These are phyloP conservation scores for Accipiter cooperii DNA, from an alignment of 2,113 vertebrate genomes.

Conservation along the genomic window DNA sequence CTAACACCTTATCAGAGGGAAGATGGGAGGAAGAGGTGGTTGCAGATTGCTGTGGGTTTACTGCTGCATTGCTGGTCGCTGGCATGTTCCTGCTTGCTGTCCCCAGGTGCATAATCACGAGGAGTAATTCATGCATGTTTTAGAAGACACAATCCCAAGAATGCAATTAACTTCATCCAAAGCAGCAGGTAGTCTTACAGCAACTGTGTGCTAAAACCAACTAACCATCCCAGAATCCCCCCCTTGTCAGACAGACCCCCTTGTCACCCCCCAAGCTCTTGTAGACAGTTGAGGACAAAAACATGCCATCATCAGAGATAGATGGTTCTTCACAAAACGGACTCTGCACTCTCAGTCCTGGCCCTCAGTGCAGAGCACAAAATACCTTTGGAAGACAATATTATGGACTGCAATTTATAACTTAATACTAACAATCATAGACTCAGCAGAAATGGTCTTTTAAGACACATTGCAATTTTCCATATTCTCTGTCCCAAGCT, in stretches of 20 bases:
- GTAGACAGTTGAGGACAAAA: not conserved
- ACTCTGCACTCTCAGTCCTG: not conserved
- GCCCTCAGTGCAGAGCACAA: not conserved
- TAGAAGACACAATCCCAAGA: not conserved
- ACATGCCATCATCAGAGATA: not conserved
- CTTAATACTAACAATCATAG: not conserved
- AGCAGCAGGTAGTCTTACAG: not conserved
- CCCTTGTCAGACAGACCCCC: no score
- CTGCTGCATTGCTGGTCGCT: not conserved
- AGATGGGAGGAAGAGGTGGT: not conserved
- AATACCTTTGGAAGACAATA: not conserved
- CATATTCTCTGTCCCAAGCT: not conserved
- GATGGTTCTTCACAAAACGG: not conserved
- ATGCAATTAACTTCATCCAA: not conserved
- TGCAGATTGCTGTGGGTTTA: not conserved
- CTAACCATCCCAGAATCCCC: not conserved
- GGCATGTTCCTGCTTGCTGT: not conserved
- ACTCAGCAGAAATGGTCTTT: not conserved
- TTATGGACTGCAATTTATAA: not conserved
- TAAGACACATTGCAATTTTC: not conserved
- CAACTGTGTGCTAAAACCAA: not conserved
- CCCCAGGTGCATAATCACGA: not conserved
- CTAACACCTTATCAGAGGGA: not conserved
- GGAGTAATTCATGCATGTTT: not conserved
- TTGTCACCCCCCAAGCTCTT: not conserved